phyloP scores from a whole-genome alignment of 2,797 vertebrate species.

The Malurus leucopterus region DNA sequence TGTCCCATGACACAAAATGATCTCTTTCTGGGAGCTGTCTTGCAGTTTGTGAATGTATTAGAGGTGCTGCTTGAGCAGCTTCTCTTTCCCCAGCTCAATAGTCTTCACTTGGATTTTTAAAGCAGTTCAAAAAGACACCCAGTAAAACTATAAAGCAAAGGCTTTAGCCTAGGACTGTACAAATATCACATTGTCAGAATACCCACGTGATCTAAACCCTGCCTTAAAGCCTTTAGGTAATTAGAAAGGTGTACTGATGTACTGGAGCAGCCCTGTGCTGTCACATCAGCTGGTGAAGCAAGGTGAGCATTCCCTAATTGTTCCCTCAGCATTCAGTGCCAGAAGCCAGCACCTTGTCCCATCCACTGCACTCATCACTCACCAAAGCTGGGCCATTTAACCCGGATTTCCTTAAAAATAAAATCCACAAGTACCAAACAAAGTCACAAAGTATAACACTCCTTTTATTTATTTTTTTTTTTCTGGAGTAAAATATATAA shows the following conservation, averaged over 20 bases:
- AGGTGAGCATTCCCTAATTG: fast-evolving
- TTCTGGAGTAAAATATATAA: neutral
- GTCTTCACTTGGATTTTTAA: neutral
- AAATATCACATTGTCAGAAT: neutral
- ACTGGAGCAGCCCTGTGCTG: neutral
- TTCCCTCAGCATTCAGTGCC: fast-evolving
- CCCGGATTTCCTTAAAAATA: neutral
- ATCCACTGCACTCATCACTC: neutral
- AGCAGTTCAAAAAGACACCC: neutral
- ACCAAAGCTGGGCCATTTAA: neutral
- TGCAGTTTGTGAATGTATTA: neutral
- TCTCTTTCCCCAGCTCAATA: neutral
- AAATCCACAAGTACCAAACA: neutral
- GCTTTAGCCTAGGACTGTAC: neutral
- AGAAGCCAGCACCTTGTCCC: neutral
- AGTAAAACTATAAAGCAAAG: neutral
- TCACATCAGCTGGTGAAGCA: neutral
- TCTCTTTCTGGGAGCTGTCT: neutral
- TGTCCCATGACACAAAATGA: neutral
- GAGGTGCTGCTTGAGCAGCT: neutral
- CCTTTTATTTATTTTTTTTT: neutral
- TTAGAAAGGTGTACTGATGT: neutral
- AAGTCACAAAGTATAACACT: neutral
- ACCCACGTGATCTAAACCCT: neutral
- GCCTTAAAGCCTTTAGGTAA: neutral